Conservation (phyloP, 1,140 invertebrate genomes). For the Aphis craccivora region DNA sequence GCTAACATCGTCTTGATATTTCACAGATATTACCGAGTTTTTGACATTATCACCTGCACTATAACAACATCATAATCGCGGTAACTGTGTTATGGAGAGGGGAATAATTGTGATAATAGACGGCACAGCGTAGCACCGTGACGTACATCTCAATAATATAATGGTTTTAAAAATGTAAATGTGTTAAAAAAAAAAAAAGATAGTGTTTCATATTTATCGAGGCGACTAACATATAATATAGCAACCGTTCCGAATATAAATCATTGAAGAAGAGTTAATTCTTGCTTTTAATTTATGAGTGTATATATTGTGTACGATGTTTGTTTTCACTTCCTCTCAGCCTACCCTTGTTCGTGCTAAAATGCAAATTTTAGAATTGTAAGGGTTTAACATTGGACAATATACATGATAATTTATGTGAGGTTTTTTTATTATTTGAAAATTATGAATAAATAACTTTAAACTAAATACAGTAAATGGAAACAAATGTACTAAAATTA, state of each 20-base stretch:
- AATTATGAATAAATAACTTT: slow-evolving; percentile 10
- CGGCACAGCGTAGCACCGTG: too few relatives aligned
- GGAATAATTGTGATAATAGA: not conserved
- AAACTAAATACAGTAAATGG: not conserved
- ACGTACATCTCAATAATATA: not conserved
- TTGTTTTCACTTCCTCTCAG: slow-evolving; percentile 5
- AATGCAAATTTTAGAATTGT: slow-evolving; percentile 23
- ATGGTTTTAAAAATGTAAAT: not conserved
- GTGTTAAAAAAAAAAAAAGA: not conserved
- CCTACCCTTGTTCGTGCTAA: not conserved
- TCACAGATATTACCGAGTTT: not conserved
- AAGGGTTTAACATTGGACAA: not conserved
- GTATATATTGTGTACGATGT: slow-evolving; percentile 7
- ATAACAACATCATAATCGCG: not conserved
- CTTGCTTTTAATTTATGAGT: slow-evolving; percentile 23
- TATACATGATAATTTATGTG: not conserved
- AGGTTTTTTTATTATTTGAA: not conserved
- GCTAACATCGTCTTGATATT: not conserved
- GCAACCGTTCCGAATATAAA: not conserved
- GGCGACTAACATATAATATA: not conserved
- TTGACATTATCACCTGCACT: slow-evolving; percentile 25
- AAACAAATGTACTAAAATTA: not conserved
- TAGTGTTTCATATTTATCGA: not conserved
- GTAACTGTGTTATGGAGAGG: not conserved
- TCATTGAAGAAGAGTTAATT: slow-evolving; percentile 32